Evolutionary conservation across 92 coral and sea anemone species (phyloP).

Genomic region (Zoanthus sansibaricus): DNA sequence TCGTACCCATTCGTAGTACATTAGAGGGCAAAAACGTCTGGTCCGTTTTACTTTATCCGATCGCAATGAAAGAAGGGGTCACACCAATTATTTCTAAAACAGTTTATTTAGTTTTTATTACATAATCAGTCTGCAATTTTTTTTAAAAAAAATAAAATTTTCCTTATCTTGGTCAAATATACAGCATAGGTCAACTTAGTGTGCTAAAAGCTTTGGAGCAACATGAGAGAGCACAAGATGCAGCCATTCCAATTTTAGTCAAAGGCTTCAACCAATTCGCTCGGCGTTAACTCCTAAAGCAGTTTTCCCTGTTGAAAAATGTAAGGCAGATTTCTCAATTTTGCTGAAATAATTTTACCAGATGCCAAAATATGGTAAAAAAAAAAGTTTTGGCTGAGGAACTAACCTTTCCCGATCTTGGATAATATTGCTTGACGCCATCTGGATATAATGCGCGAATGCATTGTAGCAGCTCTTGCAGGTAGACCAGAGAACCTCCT

Average conservation of each 20-base stretch:
- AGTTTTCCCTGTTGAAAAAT: conserved; percentile 12
- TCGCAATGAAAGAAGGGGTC: too few relatives aligned
- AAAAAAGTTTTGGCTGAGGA: conserved; percentile 5
- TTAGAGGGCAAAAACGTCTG: too few relatives aligned
- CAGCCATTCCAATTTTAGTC: not conserved
- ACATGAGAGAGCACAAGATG: not conserved
- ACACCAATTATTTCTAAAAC: too few relatives aligned
- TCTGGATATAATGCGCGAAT: conserved; percentile 26
- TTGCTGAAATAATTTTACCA: not conserved
- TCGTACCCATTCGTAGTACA: too few relatives aligned
- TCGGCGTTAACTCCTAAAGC: not conserved
- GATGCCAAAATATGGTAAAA: not conserved
- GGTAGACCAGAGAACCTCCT: conserved; percentile 33
- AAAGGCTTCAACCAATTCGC: not conserved
- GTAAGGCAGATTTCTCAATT: not conserved
- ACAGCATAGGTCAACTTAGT: conserved; percentile 1
- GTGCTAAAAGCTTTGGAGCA: not conserved
- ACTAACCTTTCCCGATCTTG: conserved; percentile 1
- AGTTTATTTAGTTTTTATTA: too few relatives aligned
- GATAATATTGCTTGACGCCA: conserved; percentile 5
- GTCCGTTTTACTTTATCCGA: too few relatives aligned
- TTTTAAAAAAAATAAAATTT: too few relatives aligned
- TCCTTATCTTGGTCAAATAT: too few relatives aligned
- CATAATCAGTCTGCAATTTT: too few relatives aligned
- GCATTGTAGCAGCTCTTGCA: conserved; percentile 4